Percentiles rank a stretch among this genome's conserved stretches.
Conservation (phyloP, 2,888 invertebrate species). For the Archips xylosteana region DNA sequence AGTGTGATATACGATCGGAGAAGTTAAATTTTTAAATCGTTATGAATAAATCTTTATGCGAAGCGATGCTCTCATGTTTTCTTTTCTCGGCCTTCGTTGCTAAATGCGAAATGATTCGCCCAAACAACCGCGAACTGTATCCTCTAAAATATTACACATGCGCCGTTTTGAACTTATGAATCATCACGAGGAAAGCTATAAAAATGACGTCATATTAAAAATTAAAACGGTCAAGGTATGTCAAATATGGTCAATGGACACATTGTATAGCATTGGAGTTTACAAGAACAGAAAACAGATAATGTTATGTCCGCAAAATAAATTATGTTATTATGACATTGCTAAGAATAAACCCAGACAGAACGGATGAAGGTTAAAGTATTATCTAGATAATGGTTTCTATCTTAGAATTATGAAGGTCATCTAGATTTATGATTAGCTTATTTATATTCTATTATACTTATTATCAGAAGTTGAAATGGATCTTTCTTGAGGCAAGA, state of each 20-base stretch:
- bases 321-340: conserved; percentile 16
- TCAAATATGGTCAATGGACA: conserved; percentile 40
- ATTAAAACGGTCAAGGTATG: conserved; percentile 44
- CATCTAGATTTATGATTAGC: neutral
- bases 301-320: neutral
- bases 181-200: conserved; percentile 52
- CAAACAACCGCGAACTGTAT: conserved; percentile 10
- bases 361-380: neutral
- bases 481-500: too few relatives aligned
- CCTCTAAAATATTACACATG: conserved; percentile 33
- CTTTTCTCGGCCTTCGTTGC: conserved; percentile 22
- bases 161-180: conserved; percentile 22
- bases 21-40: neutral
- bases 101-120: conserved; percentile 21
- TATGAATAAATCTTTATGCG: conserved; percentile 9
- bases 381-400: neutral
- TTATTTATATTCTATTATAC: neutral
- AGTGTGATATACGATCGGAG: neutral
- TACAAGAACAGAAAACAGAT: neutral
- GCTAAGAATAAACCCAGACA: conserved; percentile 45
- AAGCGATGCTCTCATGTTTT: conserved; percentile 1
- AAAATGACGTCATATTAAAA: conserved; percentile 51
- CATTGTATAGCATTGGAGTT: conserved; percentile 16
- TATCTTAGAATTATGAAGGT: neutral
- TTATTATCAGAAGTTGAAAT: neutral